Percentiles rank a stretch among this genome's conserved stretches.
These are phyloP conservation scores for Actinemys pallida DNA, from an alignment of 2,113 vertebrate genomes.

Conservation along the genomic window DNA sequence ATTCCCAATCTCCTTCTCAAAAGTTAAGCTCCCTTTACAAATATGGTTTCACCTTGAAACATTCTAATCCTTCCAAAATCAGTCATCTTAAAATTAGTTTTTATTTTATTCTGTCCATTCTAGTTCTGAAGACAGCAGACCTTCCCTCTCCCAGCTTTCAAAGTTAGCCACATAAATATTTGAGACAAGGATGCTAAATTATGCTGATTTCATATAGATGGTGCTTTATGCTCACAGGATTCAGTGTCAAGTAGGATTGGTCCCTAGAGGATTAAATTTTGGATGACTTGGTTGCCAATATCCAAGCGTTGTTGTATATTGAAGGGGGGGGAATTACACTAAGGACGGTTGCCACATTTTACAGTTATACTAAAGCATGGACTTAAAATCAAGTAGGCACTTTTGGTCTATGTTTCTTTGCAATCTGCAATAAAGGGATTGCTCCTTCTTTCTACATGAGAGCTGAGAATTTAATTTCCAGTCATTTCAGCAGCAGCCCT, in stretches of 20 bases:
- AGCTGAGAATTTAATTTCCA: neutral
- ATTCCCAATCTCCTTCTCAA: neutral
- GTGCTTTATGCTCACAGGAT: neutral
- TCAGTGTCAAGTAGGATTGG: neutral
- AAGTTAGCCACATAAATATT: neutral
- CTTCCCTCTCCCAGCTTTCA: neutral
- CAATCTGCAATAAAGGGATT: neutral
- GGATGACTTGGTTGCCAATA: neutral
- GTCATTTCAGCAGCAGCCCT: neutral
- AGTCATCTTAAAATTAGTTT: neutral
- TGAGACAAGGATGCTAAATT: neutral
- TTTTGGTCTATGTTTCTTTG: neutral
- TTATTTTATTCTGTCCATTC: neutral
- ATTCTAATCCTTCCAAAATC: neutral
- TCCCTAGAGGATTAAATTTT: neutral
- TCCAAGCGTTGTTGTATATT: neutral
- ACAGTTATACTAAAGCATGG: neutral
- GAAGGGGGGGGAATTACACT: neutral
- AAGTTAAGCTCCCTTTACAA: neutral
- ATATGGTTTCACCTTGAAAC: neutral
- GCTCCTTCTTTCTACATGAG: neutral
- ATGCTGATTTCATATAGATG: neutral
- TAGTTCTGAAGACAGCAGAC: neutral
- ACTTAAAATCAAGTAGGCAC: fast-evolving
- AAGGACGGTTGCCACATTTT: neutral